Evolutionary conservation across 2,888 invertebrate genomes (phyloP), one percentile per base, ranked within the genome.

Genomic region (Hypolimnas misippus): DNA sequence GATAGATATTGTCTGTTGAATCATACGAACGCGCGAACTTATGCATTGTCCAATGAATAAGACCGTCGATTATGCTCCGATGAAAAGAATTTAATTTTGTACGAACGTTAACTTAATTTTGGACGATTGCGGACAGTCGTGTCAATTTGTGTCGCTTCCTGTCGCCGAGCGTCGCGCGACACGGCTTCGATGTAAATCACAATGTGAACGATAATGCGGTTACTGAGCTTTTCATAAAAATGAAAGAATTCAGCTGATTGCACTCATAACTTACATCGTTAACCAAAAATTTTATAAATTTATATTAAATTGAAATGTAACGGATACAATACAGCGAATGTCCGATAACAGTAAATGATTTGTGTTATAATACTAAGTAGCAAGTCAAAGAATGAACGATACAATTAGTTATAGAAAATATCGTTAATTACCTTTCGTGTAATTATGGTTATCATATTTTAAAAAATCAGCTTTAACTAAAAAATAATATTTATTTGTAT

Each of bases 41-140:
- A 33, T 38, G 25, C 57, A 62, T 29, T 57, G 38, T 57, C 38
- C 38, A 17, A 21, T 56, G 52, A 63, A 58, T 59, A 66, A 66
- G 57, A 53, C 52, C 53, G 53, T 60, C 60, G 40, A 44, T 65
- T 57, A 52, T 54, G 29, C 40, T 50, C 54, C 51, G 51, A 31
- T 66, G 63, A 63, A 66, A 67, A 55, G 62, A 68, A 63, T 66
- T 58, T 55, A 65, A 66, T 67, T 67, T 63, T 63, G 56, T 65
- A 64, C 67, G 66, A 68, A 68, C 61, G 66, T 62, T 66, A 70
- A 71, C 65, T 65, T 64, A 60, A 71, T 71, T 68, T 68, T 44
- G 62, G 56, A 50, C 63, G 64, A 65, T 65, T 50, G 66, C 60
- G 62, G 67, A 68, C 68, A 68, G 63, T 68, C 68, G 63, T 65